Base-by-base conservation (phyloP, 1,140 invertebrate species). In the Brachionus plicatilis region DNA sequence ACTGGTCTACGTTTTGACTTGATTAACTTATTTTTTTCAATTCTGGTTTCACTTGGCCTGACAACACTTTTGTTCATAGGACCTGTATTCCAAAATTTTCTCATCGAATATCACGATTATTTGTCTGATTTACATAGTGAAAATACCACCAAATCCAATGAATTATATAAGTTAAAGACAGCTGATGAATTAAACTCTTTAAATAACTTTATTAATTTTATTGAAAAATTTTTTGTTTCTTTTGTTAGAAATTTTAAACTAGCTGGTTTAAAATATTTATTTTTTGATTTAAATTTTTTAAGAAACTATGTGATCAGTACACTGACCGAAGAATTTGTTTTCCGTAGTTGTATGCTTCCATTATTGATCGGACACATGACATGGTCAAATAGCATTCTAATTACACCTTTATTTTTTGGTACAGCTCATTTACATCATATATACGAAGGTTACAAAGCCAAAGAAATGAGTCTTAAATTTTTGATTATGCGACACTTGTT, bases 351-450 rank as follows among this genome's bases (percentile, higher is more conserved):
- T 17, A 83, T 83, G 33, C 29, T 83, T 20, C 56, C 53, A 24
- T 50, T 83, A 27, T 29, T 83, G 12, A 9, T 29, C 27, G 14
- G 20, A 2, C 80, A 83, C 66, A 24, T 45, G 11, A 17, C 17
- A 9, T 68, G 29, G 20, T 5, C 8, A 33, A 24, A 20, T 7
- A 11, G 24, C 12, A 45, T 70, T 27, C 60, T 84, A 9, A 3
- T 84, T 1, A 41, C 83, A 24, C 68, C 83, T 3, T 60, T 84
- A 37, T 84, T 84, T 56, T 84, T 84, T 45, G 65, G 65, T 14
- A 17, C 56, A 0, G 65, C 83, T 17, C 83, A 84, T 84, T 65
- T 84, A 37, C 83, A 84, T 60, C 83, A 75, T 27, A 84, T 84
- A 37, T 33, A 50, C 56, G 83, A 84, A 53, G 37, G 65, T 1